Evolutionary conservation across 53 echinoderm and acorn worm genomes (phyloP).

Genomic region (Zoroaster sp.): DNA sequence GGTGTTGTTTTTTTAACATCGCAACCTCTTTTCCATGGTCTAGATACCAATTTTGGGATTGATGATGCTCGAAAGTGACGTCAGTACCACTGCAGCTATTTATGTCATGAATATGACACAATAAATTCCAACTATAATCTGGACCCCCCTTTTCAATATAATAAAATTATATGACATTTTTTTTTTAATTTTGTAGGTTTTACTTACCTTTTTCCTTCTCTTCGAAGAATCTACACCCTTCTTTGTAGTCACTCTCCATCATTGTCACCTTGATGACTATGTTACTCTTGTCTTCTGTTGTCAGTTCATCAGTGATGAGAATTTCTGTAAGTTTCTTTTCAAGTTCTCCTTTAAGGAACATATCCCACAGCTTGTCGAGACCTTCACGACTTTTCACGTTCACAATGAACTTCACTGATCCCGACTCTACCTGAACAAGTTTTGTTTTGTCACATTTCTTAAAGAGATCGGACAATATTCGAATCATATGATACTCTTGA

Average conservation of each 20-base stretch:
- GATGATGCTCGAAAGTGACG: background rate
- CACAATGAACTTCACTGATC: background rate
- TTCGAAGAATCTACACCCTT: slow-evolving; percentile 1
- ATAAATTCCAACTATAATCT: background rate
- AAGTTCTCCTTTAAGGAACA: slow-evolving; percentile 5
- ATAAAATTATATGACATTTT: no score
- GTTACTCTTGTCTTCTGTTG: background rate
- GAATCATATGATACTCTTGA: no score
- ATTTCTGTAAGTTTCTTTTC: background rate
- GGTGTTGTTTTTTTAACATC: no score
- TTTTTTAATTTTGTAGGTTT: no score
- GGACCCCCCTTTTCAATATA: background rate
- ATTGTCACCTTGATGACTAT: slow-evolving; percentile 8
- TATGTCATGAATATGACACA: background rate
- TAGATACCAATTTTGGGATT: background rate
- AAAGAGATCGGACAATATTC: no score
- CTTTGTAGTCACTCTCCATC: background rate
- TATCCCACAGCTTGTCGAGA: slow-evolving; percentile 13
- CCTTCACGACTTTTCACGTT: slow-evolving; percentile 7
- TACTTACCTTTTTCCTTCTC: background rate
- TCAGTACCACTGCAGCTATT: background rate
- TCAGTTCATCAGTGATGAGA: slow-evolving; percentile 20
- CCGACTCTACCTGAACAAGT: background rate
- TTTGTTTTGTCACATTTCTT: no score
- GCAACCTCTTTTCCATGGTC: no score